Conservation (phyloP, 2,888 invertebrate genomes). For the Camponotus fellah region DNA sequence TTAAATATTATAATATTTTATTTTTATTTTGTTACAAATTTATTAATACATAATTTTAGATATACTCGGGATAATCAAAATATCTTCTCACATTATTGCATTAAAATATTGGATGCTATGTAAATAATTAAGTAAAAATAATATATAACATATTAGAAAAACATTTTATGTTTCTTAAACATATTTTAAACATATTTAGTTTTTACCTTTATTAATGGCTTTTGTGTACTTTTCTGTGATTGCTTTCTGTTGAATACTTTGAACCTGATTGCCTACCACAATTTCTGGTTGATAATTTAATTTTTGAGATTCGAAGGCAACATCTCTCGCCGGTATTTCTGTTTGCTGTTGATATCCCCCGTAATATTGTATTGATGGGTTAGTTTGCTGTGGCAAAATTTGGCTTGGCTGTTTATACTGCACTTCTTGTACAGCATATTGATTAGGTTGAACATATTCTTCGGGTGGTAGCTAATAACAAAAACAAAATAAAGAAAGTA, state of each 20-base stretch:
- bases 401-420: conserved; percentile 72
- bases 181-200: not conserved
- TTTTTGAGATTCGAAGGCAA: conserved; percentile 70
- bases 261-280: conserved; percentile 80
- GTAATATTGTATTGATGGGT: conserved; percentile 72
- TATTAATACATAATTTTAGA: conserved; percentile 15
- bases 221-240: conserved; percentile 77
- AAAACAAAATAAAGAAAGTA: not conserved
- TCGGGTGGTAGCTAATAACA: conserved; percentile 67
- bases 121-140: not conserved
- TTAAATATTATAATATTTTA: not conserved
- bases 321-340: conserved; percentile 63
- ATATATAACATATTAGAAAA: not conserved
- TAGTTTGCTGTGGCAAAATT: conserved; percentile 59
- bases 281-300: conserved; percentile 80
- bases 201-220: conserved; percentile 73
- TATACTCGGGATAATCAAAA: not conserved
- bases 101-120: not conserved
- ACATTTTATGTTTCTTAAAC: not conserved
- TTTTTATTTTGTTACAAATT: not conserved
- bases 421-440: conserved; percentile 73
- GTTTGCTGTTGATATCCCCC: conserved; percentile 70
- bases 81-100: not conserved
- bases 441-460: conserved; percentile 71
- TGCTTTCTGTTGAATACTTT: conserved; percentile 79